Evolutionary conservation across 2,797 vertebrate genomes (phyloP).

Genomic region (Melanotaenia nigrans): DNA sequence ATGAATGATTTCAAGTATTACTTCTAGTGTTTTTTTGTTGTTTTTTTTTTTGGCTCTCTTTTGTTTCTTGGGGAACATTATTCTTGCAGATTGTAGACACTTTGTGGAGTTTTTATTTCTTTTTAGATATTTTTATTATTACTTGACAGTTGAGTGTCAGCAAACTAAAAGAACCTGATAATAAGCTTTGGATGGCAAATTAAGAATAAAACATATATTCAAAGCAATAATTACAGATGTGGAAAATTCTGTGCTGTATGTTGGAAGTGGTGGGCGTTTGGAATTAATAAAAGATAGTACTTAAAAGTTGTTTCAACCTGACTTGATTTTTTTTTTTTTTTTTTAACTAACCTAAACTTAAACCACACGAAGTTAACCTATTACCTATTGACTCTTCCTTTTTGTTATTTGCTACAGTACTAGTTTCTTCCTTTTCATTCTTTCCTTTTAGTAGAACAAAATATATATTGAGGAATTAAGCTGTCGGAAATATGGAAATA

Average conservation of each 20-base stretch:
- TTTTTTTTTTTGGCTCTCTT: constrained; percentile 12
- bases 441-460: not conserved
- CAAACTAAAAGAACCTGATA: constrained; percentile 48
- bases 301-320: constrained; percentile 50
- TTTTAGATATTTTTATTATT: constrained; percentile 53
- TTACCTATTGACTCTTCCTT: not conserved
- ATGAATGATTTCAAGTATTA: constrained; percentile 67
- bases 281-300: constrained; percentile 70
- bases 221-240: constrained; percentile 63
- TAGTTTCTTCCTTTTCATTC: not conserved
- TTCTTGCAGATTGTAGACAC: constrained; percentile 52
- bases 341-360: no score
- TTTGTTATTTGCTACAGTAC: not conserved
- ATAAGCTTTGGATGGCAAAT: constrained; percentile 49
- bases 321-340: constrained; percentile 19
- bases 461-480: no score
- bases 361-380: not conserved
- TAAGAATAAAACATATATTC: constrained; percentile 25
- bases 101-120: constrained; percentile 51
- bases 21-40: constrained; percentile 36
- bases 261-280: constrained; percentile 50
- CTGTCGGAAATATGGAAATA: no score
- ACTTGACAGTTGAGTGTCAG: constrained; percentile 61
- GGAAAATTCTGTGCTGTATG: constrained; percentile 46
- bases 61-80: constrained; percentile 51